Evolutionary conservation across 2,113 vertebrate genomes (phyloP).

Genomic region (Melozone crissalis): DNA sequence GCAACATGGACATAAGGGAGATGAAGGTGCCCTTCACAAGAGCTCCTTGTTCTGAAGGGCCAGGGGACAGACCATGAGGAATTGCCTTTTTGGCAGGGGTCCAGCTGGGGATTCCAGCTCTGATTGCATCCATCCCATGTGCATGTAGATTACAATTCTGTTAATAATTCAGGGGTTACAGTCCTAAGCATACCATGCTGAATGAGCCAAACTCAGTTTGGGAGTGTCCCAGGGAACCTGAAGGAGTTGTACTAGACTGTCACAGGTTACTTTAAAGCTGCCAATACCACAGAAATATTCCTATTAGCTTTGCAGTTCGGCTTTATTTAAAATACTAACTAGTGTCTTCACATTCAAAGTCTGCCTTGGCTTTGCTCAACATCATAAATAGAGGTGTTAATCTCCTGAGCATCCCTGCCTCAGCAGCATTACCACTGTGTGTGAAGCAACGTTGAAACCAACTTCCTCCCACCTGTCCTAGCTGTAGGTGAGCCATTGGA

Average conservation of each 20-base stretch:
- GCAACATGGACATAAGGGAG: background rate
- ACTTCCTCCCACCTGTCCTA: background rate
- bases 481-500: background rate
- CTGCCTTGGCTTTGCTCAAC: conserved; percentile 36
- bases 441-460: background rate
- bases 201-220: background rate
- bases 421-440: background rate
- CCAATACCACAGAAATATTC: background rate
- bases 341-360: conserved; percentile 20
- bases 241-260: background rate
- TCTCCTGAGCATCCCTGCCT: background rate
- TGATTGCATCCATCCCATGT: background rate
- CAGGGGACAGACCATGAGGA: background rate
- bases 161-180: background rate
- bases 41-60: background rate
- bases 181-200: background rate
- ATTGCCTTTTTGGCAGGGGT: background rate
- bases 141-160: background rate
- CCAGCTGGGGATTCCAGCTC: background rate
- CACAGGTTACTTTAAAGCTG: background rate
- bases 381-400: background rate
- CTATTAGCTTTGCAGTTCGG: background rate
- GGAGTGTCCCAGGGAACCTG: conserved; percentile 22
- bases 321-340: conserved; percentile 45
- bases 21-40: background rate